Evolutionary conservation across 2,113 vertebrate species (phyloP).

Genomic region (Damaliscus lunatus): DNA sequence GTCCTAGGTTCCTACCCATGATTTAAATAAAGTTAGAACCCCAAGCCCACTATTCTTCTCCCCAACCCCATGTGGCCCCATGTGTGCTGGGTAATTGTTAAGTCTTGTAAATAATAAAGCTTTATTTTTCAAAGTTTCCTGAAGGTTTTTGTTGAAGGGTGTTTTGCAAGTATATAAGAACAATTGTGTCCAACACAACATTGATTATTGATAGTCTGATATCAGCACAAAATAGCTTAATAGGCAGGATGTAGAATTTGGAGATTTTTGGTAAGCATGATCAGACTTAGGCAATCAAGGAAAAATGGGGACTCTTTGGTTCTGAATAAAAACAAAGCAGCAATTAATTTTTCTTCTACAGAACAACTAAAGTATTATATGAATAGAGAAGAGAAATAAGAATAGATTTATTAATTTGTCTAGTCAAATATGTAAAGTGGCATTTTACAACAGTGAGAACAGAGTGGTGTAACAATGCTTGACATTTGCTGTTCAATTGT

Average conservation of each 20-base stretch:
- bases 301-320: too few relatives aligned
- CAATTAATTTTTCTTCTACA: neutral
- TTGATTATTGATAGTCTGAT: neutral
- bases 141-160: neutral
- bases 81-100: neutral
- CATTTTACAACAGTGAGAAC: neutral
- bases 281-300: neutral
- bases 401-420: neutral
- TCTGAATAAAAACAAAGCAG: neutral
- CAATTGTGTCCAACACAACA: neutral
- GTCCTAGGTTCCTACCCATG: neutral
- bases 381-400: neutral
- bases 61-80: neutral
- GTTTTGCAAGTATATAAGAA: neutral
- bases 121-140: neutral
- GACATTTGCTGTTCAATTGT: neutral
- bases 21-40: neutral
- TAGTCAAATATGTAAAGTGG: neutral
- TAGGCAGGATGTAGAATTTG: neutral
- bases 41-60: neutral
- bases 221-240: neutral
- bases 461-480: neutral
- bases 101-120: neutral
- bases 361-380: neutral
- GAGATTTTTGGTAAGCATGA: neutral